Base-by-base conservation (phyloP, 1,140 invertebrate genomes). In the Goniozus legneri region DNA sequence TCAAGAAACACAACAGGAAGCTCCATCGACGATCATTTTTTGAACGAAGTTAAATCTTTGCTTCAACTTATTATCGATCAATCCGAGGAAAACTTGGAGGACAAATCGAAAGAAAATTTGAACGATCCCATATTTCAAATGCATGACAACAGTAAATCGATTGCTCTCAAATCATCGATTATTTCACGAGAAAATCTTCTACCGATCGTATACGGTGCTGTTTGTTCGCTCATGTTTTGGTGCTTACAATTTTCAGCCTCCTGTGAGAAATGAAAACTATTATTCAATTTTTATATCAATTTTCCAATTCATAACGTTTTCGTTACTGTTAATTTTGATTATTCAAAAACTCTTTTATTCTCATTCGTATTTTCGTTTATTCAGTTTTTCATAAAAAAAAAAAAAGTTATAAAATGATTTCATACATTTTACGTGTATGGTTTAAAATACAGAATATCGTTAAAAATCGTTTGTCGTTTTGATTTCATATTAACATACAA, bases 151-250 rank as follows among this genome's bases (percentile, higher is more conserved):
- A 33, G 48, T 8, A 30, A 36, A 19, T 15, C 18, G 15, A 34
- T 34, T n/a, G 18, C 15, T 47, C 18, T 12, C 14, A 16, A 44
- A 27, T 37, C 27, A 18, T 44, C 34, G 1, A 13, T 47, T 3
- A 22, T 61, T 0, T 52, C 56, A 1, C 47, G 49, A 15, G 40
- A 56, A 8, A 58, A 40, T 41, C 19, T 63, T 22, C 18, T 67
- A 10, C 33, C 47, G 8, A 16, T 70, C 8, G 7, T 68, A 30
- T 68, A 62, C 13, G 54, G 52, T 6, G 16, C 54, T 3, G 6
- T 69, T 12, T 69, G 56, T 38, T 54, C 44, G n/a, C 7, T 69
- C 14, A 48, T 71, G 3, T 66, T 65, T 20, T 62, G 55, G 50
- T 64, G 47, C 20, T 47, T 67, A 10, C 54, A 63, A 21, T 60